Conservation (phyloP, 2,888 invertebrate genomes). For the Alitta virens region DNA sequence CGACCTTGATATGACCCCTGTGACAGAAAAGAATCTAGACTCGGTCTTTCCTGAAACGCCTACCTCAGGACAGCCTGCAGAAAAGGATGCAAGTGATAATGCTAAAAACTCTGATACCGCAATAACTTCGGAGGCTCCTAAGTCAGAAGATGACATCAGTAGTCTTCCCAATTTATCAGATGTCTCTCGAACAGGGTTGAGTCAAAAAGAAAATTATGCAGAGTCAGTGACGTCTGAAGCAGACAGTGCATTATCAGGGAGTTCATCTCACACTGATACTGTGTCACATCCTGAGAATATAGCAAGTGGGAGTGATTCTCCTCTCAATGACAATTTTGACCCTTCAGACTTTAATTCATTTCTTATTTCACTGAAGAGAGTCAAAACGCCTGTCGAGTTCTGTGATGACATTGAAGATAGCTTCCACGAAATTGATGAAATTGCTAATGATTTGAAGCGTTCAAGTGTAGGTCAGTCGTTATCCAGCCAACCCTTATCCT, state of each 20-base stretch:
- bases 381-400: constrained; percentile 35
- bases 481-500: not conserved
- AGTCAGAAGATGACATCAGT: not conserved
- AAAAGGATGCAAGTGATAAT: not conserved
- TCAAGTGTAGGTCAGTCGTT: not conserved
- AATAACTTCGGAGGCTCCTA: not conserved
- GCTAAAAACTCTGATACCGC: no score
- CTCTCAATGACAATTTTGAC: constrained; percentile 23
- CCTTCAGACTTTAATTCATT: constrained; percentile 38
- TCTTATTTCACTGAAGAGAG: constrained; percentile 38
- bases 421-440: constrained; percentile 22
- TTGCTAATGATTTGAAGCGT: constrained; percentile 8
- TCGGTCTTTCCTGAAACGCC: not conserved
- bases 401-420: constrained; percentile 23
- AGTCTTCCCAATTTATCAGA: not conserved
- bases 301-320: constrained; percentile 20
- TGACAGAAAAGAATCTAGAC: not conserved
- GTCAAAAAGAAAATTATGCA: constrained; percentile 11
- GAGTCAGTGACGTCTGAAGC: constrained; percentile 25
- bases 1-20: not conserved
- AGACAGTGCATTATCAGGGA: constrained; percentile 23
- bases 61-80: not conserved
- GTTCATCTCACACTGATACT: constrained; percentile 5
- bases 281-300: not conserved
- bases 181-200: not conserved